These are phyloP conservation scores for Hemistola chrysoprasaria DNA, from an alignment of 2,888 invertebrate species.

Conservation along the genomic window DNA sequence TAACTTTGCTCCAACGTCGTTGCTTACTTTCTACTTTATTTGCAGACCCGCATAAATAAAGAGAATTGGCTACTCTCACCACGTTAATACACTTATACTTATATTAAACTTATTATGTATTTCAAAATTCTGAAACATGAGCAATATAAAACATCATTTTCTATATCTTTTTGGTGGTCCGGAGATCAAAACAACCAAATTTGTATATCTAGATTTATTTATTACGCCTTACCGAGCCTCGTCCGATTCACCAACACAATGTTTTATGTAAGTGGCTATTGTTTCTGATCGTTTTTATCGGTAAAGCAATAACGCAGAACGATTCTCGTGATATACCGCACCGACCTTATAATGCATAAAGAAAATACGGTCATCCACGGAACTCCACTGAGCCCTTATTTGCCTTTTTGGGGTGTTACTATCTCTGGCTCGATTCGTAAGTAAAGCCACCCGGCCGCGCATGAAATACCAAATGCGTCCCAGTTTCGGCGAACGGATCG, in stretches of 20 bases:
- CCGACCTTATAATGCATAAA: conserved; percentile 69
- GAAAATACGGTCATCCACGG: conserved; percentile 71
- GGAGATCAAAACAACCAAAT: conserved; percentile 46
- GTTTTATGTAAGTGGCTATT: conserved; percentile 60
- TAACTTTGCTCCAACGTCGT: conserved; percentile 59
- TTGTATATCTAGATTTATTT: conserved; percentile 32
- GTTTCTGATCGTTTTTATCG: conserved; percentile 61
- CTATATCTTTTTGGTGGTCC: conserved; percentile 11
- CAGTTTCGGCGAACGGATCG: conserved; percentile 72
- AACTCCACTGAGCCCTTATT: conserved; percentile 73
- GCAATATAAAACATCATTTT: conserved; percentile 4
- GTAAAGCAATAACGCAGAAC: conserved; percentile 64
- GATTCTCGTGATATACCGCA: conserved; percentile 62
- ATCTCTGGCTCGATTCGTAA: conserved; percentile 74
- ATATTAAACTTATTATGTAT: conserved; percentile 35
- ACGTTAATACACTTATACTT: conserved; percentile 45
- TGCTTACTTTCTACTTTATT: conserved; percentile 66
- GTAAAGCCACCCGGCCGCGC: conserved; percentile 72
- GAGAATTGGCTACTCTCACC: conserved; percentile 47
- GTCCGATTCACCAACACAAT: conserved; percentile 45
- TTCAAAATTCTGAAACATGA: conserved; percentile 22
- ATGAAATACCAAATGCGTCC: conserved; percentile 81
- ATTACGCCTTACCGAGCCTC: conserved; percentile 44
- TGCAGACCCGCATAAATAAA: conserved; percentile 74
- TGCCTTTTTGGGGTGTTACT: conserved; percentile 75